phyloP scores from a whole-genome alignment of 2,888 invertebrate species.

The Trichogramma dendrolimi region DNA sequence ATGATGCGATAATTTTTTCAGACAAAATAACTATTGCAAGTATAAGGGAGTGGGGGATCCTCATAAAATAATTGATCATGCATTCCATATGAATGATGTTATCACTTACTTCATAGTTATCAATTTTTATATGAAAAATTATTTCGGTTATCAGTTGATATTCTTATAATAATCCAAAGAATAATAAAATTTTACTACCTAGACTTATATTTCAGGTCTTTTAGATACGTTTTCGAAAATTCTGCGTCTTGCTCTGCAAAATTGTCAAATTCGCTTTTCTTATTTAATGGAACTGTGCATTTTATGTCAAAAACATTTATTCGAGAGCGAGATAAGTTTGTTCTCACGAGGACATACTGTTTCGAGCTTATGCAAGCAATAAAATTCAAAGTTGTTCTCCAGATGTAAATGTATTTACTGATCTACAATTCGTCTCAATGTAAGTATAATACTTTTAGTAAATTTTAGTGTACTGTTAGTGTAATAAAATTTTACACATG shows the following conservation, averaged over 20 bases:
- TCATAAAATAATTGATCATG: no score
- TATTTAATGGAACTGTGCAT: slow-evolving; percentile 83
- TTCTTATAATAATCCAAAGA: no score
- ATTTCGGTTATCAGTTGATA: no score
- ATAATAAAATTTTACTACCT: neutral
- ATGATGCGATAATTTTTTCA: no score
- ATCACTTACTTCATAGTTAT: no score
- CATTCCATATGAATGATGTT: no score
- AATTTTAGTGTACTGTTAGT: no score
- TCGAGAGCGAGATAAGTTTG: slow-evolving; percentile 88
- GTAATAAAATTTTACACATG: no score
- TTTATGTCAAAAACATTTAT: slow-evolving; percentile 82
- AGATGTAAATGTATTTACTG: slow-evolving; percentile 87
- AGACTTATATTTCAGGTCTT: slow-evolving; percentile 57
- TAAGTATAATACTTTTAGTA: slow-evolving; percentile 34
- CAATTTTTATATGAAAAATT: no score
- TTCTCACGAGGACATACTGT: slow-evolving; percentile 84
- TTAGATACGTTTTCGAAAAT: slow-evolving; percentile 95
- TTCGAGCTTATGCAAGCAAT: slow-evolving; percentile 93
- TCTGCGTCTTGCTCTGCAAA: slow-evolving; percentile 87
- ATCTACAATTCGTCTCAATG: slow-evolving; percentile 87
- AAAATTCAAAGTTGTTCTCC: slow-evolving; percentile 93
- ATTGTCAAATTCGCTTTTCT: slow-evolving; percentile 74
- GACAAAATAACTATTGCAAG: no score
- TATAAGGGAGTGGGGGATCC: no score